Evolutionary conservation across 2,113 vertebrate genomes (phyloP).

Genomic region (Gila orcuttii): DNA sequence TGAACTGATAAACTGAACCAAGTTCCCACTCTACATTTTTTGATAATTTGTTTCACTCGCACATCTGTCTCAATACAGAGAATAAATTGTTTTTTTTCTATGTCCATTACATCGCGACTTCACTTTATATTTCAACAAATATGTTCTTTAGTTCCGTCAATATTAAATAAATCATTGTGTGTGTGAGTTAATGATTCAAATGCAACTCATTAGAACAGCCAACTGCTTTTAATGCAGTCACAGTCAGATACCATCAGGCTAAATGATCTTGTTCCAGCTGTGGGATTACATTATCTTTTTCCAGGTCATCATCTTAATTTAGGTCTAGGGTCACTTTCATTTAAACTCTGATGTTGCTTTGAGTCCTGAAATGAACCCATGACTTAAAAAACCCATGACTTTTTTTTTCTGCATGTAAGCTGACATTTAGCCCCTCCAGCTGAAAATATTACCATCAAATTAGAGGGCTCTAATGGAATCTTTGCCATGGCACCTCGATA

Average conservation of each 20-base stretch:
- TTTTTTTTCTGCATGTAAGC: neutral
- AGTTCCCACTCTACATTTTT: neutral
- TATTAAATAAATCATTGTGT: neutral
- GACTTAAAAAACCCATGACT: neutral
- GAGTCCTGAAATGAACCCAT: neutral
- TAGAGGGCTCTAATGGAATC: slow-evolving; percentile 15
- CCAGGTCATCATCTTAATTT: slow-evolving; percentile 15
- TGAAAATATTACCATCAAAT: slow-evolving; percentile 28
- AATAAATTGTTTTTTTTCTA: neutral
- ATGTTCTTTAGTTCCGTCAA: neutral
- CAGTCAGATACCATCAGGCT: neutral
- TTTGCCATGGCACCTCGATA: neutral
- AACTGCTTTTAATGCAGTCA: neutral
- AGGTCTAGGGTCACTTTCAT: slow-evolving; percentile 18
- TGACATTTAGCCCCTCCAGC: slow-evolving; percentile 23
- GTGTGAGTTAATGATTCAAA: neutral
- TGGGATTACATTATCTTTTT: neutral
- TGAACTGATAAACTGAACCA: no score
- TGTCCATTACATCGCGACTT: neutral
- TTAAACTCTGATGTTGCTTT: slow-evolving; percentile 4
- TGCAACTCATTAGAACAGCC: neutral
- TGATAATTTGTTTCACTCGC: neutral
- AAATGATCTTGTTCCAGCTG: slow-evolving; percentile 12
- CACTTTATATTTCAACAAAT: neutral
- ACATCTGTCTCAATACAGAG: neutral